Percentiles rank a stretch among this genome's conserved stretches.
These are phyloP conservation scores for Bambusicola thoracicus DNA, from an alignment of 2,113 vertebrate species.

Conservation along the genomic window DNA sequence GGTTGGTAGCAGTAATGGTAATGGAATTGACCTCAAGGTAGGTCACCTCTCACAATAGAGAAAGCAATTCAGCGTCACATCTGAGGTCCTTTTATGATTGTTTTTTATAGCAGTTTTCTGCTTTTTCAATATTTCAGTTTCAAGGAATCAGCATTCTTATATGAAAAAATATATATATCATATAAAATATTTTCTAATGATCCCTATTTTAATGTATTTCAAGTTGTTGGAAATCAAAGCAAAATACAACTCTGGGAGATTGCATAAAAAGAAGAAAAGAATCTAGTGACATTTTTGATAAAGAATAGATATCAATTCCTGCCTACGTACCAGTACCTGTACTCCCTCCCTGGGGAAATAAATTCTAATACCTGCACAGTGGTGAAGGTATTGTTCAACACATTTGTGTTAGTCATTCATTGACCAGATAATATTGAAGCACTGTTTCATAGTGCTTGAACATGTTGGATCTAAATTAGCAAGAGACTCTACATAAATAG, in stretches of 20 bases:
- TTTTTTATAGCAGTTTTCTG: neutral
- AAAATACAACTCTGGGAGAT: neutral
- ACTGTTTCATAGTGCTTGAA: neutral
- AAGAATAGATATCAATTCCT: neutral
- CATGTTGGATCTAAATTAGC: neutral
- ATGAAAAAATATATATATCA: neutral
- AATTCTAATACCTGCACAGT: neutral
- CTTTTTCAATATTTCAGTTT: neutral
- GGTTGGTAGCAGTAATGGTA: neutral
- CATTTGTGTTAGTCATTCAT: constrained; percentile 1
- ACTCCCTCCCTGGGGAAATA: neutral
- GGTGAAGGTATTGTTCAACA: neutral
- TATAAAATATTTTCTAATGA: neutral
- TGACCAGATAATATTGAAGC: neutral
- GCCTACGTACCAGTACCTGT: neutral
- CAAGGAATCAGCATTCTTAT: neutral
- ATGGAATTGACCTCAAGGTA: neutral
- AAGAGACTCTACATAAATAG: neutral
- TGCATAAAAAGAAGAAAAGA: neutral
- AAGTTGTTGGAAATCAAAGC: neutral
- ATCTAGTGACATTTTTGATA: neutral
- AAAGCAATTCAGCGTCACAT: neutral
- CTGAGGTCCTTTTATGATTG: neutral
- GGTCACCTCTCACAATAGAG: neutral
- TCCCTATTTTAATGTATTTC: neutral